Evolutionary conservation across 2,797 vertebrate genomes (phyloP).

Genomic region (Phrynocephalus forsythii): DNA sequence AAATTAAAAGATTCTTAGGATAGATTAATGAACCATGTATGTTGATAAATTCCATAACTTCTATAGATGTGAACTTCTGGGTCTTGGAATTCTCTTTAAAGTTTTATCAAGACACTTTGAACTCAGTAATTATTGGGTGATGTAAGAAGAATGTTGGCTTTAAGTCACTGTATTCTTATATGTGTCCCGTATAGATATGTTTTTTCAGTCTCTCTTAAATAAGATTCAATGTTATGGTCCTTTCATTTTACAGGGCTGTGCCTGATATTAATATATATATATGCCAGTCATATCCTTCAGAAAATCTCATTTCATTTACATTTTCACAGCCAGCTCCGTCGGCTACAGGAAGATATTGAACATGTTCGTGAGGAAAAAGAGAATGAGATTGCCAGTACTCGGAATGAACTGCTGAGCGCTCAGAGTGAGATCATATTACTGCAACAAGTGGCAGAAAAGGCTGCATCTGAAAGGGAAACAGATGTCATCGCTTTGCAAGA

Average conservation of each 20-base stretch:
- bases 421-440: conserved; percentile 92
- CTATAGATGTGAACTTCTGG: background rate
- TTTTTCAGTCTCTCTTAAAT: background rate
- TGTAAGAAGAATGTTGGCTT: background rate
- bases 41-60: background rate
- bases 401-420: conserved; percentile 89
- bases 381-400: conserved; percentile 87
- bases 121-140: background rate
- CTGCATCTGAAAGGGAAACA: conserved; percentile 85
- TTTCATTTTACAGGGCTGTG: background rate
- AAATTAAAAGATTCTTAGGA: background rate
- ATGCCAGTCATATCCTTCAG: background rate
- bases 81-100: background rate
- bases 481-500: conserved; percentile 88
- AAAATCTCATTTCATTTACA: background rate
- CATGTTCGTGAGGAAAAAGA: conserved; percentile 92
- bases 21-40: background rate
- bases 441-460: conserved; percentile 87
- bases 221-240: background rate
- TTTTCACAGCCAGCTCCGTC: conserved; percentile 87
- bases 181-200: background rate
- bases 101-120: too few relatives aligned
- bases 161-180: background rate
- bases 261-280: background rate
- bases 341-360: conserved; percentile 92